Conservation (phyloP, 2,888 invertebrate species). For the Aplocera efformata region DNA sequence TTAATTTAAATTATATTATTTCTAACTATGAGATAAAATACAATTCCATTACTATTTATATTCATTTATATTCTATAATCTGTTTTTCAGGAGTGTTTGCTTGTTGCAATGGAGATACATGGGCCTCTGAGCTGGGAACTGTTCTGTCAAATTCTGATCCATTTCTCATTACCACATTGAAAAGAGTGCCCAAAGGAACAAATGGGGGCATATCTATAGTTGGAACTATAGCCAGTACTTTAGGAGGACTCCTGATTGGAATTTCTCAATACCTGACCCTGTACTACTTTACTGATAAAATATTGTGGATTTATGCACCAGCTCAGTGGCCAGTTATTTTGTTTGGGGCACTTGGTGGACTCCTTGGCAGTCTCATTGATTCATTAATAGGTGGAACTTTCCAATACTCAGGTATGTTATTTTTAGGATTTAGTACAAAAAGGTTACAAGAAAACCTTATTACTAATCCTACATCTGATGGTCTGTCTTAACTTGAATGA, state of each 20-base stretch:
- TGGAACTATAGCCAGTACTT: conserved; percentile 78
- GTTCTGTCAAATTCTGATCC: conserved; percentile 86
- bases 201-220: conserved; percentile 90
- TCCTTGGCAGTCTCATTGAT: conserved; percentile 90
- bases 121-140: conserved; percentile 93
- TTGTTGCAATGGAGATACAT: conserved; percentile 93
- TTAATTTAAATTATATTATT: no score
- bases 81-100: conserved; percentile 83
- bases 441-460: no score
- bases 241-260: conserved; percentile 87
- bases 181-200: conserved; percentile 90
- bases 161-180: conserved; percentile 86
- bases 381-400: conserved; percentile 91
- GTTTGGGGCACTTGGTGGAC: conserved; percentile 86
- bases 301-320: conserved; percentile 79
- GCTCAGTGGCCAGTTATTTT: conserved; percentile 90
- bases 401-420: conserved; percentile 88
- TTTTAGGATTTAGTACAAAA: not conserved
- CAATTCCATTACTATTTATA: not conserved
- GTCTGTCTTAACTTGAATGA: no score
- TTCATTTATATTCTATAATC: no score
- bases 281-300: conserved; percentile 81
- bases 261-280: conserved; percentile 85
- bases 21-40: no score
- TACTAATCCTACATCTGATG: no score